Evolutionary conservation across 2,888 invertebrate genomes (phyloP), one percentile per base, ranked within the genome.

Genomic region (Zaprionus bogoriensis): DNA sequence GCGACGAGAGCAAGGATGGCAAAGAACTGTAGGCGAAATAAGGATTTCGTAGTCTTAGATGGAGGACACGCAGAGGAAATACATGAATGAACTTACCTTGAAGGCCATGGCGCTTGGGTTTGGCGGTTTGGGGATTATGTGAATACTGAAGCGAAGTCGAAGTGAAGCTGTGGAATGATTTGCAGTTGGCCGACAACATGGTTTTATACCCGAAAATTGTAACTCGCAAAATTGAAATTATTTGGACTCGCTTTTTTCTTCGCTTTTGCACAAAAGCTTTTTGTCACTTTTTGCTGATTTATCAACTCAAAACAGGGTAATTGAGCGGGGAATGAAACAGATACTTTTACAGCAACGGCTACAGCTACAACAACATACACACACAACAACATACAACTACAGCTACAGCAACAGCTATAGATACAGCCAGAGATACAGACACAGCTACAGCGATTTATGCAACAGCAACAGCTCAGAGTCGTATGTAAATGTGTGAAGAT

Each of bases 1-100:
- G 83, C 83, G 44, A 88, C 48, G 46, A 89, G 70, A 17, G 89
- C 86, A 45, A 90, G 67, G 45, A 89, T 47, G 39, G 80, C 74
- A 41, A 86, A 50, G 63, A 74, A 85, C 90, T 90, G 63, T 1
- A 50, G 38, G n/a, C 12, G 47, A 44, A 22, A 30, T 5, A 4
- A 3, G 2, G 1, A 47, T 9, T 14, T 4, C 0, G 12, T 0
- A 12, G n/a, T n/a, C n/a, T 7, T 9, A 17, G 9, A 4, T 38
- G 6, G 10, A 41, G 19, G n/a, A 39, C 19, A 0, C 2, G 2
- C 19, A n/a, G n/a, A 22, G 20, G 2, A 9, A 9, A 38, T 9
- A 0, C 12, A 14, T 4, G 12, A n/a, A 22, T 4, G 7, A 22
- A 41, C 51, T 73, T 55, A 87, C 87, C 77, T 87, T 71, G 51